Base-by-base conservation (phyloP, 1,140 invertebrate species). In the Portunus trituberculatus region DNA sequence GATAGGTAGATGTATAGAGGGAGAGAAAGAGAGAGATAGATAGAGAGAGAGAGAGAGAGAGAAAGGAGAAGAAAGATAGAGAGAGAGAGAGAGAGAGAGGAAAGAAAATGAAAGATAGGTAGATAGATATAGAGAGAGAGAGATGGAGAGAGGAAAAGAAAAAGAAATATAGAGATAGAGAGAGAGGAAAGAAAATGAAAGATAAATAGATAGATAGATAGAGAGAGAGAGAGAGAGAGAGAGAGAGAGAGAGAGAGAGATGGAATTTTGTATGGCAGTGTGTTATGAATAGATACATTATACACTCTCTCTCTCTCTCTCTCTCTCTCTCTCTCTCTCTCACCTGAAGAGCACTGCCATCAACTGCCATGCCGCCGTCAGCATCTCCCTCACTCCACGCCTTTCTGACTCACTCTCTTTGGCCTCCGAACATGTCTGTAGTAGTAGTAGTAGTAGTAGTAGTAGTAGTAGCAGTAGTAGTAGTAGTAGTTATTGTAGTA, bases 361-460 rank as follows among this genome's bases (percentile, higher is more conserved):
- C 39, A 1, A 1, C 6, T 39, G 39, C 39, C 39, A 39, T 6
- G 39, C 39, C 39, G 6, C 39, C 39, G 39, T 6, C 39, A 39
- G 39, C 6, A 1, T 39, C 39, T 39, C 39, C 39, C 39, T 39
- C 39, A 39, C 1, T 6, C 39, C 1, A 2, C 6, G 39, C 39
- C 39, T 6, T 6, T 39, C 39, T 2, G 39, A 39, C 39, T 39
- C 39, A 1, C 39, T 39, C 6, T 39, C 39, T 1, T 6, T 6
- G 39, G 39, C 6, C 1, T 6, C 39, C 39, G 39, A 39, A 6
- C 1, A 39, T 39, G 39, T 39, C 39, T 39, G 67, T 76, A 76
- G 67, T 76, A 76, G 67, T 76, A 76, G 67, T 76, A 76, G 67
- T 76, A 76, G 67, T 76, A 76, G 67, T 76, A 76, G 67, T 76